Percentiles rank a stretch among this genome's conserved stretches.
Evolutionary conservation across 2,797 vertebrate genomes (phyloP).

Genomic region (Knipowitschia caucasica): DNA sequence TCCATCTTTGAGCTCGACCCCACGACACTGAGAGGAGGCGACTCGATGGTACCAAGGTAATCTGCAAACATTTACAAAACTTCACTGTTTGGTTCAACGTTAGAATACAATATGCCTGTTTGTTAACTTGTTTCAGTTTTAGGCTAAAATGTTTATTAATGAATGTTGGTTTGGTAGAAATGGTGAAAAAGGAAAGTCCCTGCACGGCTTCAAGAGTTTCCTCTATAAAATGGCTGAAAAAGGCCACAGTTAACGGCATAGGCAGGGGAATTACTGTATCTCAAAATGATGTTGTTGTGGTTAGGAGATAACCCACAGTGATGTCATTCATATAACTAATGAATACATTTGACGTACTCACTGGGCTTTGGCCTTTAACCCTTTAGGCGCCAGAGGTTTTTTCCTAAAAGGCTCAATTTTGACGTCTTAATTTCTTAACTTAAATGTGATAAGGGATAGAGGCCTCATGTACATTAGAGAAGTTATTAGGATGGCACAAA

Average conservation of each 20-base stretch:
- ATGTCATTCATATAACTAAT: slow-evolving; percentile 15
- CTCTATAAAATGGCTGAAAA: slow-evolving; percentile 18
- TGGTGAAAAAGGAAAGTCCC: slow-evolving; percentile 56
- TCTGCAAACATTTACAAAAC: not conserved
- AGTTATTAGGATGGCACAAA: too few species aligned
- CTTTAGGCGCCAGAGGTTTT: too few species aligned
- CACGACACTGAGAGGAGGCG: slow-evolving; percentile 93
- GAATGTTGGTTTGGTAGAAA: too few species aligned
- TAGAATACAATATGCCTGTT: not conserved
- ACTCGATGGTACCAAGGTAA: slow-evolving; percentile 97
- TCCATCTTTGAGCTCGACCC: slow-evolving; percentile 98
- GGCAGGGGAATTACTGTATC: slow-evolving; percentile 21
- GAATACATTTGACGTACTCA: not conserved
- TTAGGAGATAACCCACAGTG: slow-evolving; percentile 25
- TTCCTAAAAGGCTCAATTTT: too few species aligned
- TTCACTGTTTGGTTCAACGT: not conserved
- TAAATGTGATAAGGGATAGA: too few species aligned
- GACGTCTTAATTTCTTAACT: too few species aligned
- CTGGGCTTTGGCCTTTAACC: not conserved
- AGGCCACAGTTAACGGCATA: slow-evolving; percentile 8
- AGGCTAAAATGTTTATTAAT: not conserved
- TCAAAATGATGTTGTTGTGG: slow-evolving; percentile 22
- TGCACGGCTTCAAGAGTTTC: slow-evolving; percentile 40
- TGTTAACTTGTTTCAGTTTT: not conserved
- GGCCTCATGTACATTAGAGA: too few species aligned